Base-by-base conservation (phyloP, 2,888 invertebrate genomes). In the Physocephala rufipes region DNA sequence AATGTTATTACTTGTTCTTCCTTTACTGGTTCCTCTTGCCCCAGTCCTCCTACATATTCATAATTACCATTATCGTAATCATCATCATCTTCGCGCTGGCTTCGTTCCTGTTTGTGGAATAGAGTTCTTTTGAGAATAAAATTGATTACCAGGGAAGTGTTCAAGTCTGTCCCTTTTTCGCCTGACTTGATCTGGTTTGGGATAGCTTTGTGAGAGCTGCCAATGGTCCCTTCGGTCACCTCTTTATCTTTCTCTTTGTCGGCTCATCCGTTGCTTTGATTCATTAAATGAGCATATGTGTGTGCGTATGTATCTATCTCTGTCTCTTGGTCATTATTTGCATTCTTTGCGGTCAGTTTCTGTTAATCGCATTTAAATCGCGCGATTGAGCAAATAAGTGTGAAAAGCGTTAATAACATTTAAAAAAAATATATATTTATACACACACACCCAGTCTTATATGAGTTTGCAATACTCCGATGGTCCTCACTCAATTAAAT, bases 341-440 rank as follows among this genome's bases (percentile, higher is more conserved):
- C 61, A 68, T 68, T 68, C 62, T 68, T n/a, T 62, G 68, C 49
- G 68, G 68, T 68, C 61, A 65, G 55, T 21, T 51, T 68, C 62
- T 55, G 68, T 68, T 47, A 62, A 68, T 68, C 62, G 68, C 62
- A 62, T 68, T 68, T 68, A 68, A 49, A 68, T 68, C 61, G 68
- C 49, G 61, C 68, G 47, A 62, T 68, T 68, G 61, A 49, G 26
- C 62, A 68, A 68, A 51, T 62, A 68, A 68, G 68, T 51, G 61
- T 51, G 61, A 62, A 61, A 51, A 68, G 68, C 68, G 62, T 68
- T 68, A 61, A 62, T 62, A 62, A 68, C 51, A 68, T 68, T 61
- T 53, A 68, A 62, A 30, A 62, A 5, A 55, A 15, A 36, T 45
- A 36, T 1, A n/a, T 36, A 51, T 21, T 36, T 55, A 55, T 45